Evolutionary conservation across 53 echinoderm and acorn worm genomes (phyloP).

Genomic region (Antedon mediterranea): DNA sequence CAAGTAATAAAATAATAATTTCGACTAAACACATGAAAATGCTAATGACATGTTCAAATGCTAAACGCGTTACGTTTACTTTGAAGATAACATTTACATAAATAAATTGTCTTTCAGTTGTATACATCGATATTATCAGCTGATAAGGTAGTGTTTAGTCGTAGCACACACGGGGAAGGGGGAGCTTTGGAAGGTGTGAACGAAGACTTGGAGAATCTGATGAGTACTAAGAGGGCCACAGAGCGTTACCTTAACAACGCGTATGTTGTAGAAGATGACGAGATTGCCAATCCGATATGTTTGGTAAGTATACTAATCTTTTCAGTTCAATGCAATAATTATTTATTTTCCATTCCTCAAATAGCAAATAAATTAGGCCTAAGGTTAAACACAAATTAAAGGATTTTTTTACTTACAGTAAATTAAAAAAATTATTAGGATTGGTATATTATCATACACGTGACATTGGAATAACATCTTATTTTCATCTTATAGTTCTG

Average conservation of each 20-base stretch:
- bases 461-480: too few relatives aligned
- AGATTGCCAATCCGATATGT: conserved; percentile 77
- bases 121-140: background rate
- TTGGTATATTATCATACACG: background rate
- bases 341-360: background rate
- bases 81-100: too few relatives aligned
- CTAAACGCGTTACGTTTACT: too few relatives aligned
- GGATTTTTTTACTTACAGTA: background rate
- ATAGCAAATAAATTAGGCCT: background rate
- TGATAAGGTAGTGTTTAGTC: background rate
- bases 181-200: conserved; percentile 8
- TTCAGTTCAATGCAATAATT: too few relatives aligned
- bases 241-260: conserved; percentile 61
- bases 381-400: background rate
- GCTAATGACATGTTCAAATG: too few relatives aligned
- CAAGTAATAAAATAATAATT: too few relatives aligned
- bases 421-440: background rate
- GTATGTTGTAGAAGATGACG: conserved; percentile 49
- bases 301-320: conserved; percentile 45
- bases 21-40: too few relatives aligned
- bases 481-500: too few relatives aligned
- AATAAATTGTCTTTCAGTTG: background rate
- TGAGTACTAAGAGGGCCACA: conserved; percentile 34
- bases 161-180: conserved; percentile 13
- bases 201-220: conserved; percentile 50